Conservation (phyloP, 2,797 vertebrate genomes). For the Sternotherus odoratus region DNA sequence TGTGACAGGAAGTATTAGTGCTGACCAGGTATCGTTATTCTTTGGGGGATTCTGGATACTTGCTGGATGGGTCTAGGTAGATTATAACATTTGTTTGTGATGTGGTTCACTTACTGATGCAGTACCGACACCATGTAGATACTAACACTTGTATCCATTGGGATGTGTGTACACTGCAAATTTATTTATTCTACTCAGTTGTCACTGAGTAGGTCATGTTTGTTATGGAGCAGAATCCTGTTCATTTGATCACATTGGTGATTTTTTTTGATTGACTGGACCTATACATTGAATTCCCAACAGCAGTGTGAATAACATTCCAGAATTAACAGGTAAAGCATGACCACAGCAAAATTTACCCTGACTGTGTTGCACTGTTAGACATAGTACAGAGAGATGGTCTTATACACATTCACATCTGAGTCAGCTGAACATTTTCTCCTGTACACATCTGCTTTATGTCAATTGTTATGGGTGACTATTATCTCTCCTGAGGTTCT, state of each 20-base stretch:
- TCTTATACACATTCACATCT: background rate
- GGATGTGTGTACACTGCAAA: background rate
- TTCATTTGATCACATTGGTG: background rate
- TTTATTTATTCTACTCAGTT: background rate
- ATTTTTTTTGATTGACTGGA: background rate
- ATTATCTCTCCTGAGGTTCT: background rate
- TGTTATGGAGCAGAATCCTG: background rate
- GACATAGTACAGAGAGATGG: background rate
- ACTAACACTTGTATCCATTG: background rate
- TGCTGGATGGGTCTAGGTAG: background rate
- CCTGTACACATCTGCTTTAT: background rate
- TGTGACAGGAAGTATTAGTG: background rate
- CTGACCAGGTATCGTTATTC: background rate
- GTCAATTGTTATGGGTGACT: background rate
- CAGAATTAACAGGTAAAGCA: background rate
- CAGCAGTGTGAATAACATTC: background rate
- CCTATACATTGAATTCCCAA: background rate
- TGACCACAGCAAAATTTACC: background rate
- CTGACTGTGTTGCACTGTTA: background rate
- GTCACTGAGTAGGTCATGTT: background rate
- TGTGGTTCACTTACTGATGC: background rate
- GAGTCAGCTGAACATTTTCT: background rate
- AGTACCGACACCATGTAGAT: rapidly evolving
- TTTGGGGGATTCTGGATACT: background rate
- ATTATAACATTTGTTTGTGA: background rate